A percentile compares a stretch with the other conserved stretches of the same genome.
Evolutionary conservation across 2,113 vertebrate species (phyloP).

Genomic region (Crotalus helleri): DNA sequence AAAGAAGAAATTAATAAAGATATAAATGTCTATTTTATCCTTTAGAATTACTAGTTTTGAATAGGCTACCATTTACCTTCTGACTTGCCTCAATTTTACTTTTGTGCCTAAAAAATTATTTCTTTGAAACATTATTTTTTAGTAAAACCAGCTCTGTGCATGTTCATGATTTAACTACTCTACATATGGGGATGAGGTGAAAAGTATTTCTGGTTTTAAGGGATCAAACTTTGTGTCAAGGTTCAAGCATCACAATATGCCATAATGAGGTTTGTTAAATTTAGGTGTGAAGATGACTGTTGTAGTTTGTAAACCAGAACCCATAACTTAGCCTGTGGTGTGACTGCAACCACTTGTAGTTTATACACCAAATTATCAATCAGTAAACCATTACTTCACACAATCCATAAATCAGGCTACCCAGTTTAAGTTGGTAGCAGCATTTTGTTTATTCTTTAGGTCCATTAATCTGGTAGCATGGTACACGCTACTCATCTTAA

Average conservation of each 20-base stretch:
- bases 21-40: background rate
- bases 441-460: background rate
- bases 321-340: background rate
- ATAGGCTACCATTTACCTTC: background rate
- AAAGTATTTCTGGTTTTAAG: background rate
- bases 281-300: background rate
- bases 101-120: background rate
- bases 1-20: slow-evolving; percentile 44
- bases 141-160: background rate
- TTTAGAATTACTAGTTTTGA: background rate
- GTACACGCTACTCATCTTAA: too few species aligned
- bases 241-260: background rate
- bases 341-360: background rate
- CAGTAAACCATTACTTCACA: background rate
- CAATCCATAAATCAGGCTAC: background rate
- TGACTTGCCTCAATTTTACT: background rate
- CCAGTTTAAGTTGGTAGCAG: background rate
- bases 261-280: background rate
- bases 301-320: background rate
- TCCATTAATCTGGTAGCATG: background rate
- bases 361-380: background rate
- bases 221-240: background rate
- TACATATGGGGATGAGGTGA: background rate
- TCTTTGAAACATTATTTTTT: background rate
- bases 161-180: background rate